phyloP scores from a whole-genome alignment of 2,113 vertebrate species.

The Lichenostomus cassidix region DNA sequence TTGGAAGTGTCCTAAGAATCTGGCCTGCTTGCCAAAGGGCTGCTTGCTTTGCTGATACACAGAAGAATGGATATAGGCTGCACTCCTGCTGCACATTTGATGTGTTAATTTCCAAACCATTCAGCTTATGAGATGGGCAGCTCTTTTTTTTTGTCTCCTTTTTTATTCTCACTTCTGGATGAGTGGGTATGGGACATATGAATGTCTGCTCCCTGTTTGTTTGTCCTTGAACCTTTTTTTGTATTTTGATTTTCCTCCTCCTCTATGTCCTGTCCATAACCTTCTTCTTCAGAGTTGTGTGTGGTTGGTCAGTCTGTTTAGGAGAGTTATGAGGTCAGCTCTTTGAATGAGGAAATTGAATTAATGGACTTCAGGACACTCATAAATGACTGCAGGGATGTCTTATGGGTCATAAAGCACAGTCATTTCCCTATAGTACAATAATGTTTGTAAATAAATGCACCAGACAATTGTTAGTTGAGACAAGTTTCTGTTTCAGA shows the following conservation, averaged over 20 bases:
- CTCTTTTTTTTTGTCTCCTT: no score
- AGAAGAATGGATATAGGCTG: neutral
- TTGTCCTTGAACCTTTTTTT: neutral
- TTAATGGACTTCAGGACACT: neutral
- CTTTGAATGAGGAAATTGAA: neutral
- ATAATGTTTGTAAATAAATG: neutral
- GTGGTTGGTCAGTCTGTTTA: neutral
- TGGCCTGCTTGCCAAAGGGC: neutral
- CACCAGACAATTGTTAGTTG: neutral
- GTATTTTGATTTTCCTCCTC: neutral
- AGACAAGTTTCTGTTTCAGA: neutral
- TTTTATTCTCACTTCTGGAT: neutral
- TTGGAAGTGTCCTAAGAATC: neutral
- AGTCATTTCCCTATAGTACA: neutral
- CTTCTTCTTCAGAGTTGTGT: neutral
- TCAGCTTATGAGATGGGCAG: neutral
- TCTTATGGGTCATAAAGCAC: neutral
- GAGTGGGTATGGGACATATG: neutral
- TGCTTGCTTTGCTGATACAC: neutral
- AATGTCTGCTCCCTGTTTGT: neutral
- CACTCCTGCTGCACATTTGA: neutral
- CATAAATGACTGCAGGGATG: neutral
- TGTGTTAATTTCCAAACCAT: neutral
- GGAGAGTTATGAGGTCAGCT: neutral
- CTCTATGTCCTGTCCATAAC: neutral